phyloP scores from a whole-genome alignment of 1,140 invertebrate species.

The Drosophila tristis region DNA sequence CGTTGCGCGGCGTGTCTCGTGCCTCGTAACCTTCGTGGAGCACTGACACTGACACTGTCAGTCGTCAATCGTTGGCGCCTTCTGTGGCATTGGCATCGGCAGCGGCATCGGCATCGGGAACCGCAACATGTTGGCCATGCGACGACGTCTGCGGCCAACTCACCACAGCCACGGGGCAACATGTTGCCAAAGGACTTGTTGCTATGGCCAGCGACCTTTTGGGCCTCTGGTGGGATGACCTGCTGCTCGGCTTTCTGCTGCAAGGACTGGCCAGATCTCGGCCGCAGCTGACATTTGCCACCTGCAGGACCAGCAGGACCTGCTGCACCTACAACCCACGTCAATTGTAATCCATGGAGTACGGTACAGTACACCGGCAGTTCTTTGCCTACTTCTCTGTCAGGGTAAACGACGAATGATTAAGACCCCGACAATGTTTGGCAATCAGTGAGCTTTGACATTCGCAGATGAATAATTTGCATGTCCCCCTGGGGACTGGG shows the following conservation, averaged over 20 bases:
- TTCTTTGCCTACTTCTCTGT: slow-evolving; percentile 7
- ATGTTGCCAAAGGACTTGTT: slow-evolving; percentile 63
- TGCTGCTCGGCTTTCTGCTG: background rate
- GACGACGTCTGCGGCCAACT: slow-evolving; percentile 18
- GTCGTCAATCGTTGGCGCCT: slow-evolving; percentile 6
- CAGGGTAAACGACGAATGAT: slow-evolving; percentile 26
- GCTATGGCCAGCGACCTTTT: background rate
- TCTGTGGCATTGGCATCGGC: slow-evolving; percentile 11
- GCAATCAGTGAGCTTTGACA: slow-evolving; percentile 37
- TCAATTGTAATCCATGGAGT: too few relatives aligned
- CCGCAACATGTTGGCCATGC: slow-evolving; percentile 32
- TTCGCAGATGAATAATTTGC: slow-evolving; percentile 48
- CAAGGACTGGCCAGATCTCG: background rate
- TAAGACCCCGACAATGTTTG: slow-evolving; percentile 45
- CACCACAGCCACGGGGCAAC: slow-evolving; percentile 54
- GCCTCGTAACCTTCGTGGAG: slow-evolving; percentile 61
- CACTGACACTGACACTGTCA: slow-evolving; percentile 38
- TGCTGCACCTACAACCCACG: too few relatives aligned
- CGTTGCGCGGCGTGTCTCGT: slow-evolving; percentile 54
- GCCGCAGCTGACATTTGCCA: too few relatives aligned
- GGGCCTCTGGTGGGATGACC: background rate
- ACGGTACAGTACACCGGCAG: background rate
- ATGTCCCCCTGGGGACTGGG: slow-evolving; percentile 24
- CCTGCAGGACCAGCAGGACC: too few relatives aligned
- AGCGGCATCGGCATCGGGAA: background rate